Conservation (phyloP, 2,113 vertebrate genomes). For the Pogonocichla stellata region DNA sequence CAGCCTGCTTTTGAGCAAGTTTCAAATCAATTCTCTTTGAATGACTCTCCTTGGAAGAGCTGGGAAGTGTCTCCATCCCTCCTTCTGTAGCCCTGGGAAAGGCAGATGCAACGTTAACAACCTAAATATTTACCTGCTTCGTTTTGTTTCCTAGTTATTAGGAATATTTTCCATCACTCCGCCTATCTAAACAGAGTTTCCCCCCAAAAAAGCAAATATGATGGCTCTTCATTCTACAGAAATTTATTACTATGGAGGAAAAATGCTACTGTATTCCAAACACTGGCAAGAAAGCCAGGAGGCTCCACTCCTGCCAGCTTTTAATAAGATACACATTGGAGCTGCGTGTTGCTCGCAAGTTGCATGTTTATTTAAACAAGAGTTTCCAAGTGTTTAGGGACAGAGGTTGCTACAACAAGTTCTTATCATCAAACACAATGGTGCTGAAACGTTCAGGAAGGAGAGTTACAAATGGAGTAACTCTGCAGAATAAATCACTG, state of each 20-base stretch:
- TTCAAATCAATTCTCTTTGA: neutral
- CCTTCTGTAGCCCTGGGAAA: neutral
- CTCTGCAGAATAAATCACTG: constrained; percentile 63
- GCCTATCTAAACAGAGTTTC: neutral
- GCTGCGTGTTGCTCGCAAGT: neutral
- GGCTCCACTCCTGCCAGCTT: constrained; percentile 60
- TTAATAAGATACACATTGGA: constrained; percentile 80
- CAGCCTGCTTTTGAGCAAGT: neutral
- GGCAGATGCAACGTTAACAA: neutral
- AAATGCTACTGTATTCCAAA: constrained; percentile 72
- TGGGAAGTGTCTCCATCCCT: neutral
- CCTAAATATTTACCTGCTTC: constrained; percentile 42
- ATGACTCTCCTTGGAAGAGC: neutral
- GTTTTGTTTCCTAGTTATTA: neutral
- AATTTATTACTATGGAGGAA: constrained; percentile 45
- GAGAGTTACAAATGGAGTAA: constrained; percentile 52
- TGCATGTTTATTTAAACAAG: constrained; percentile 70
- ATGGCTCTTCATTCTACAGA: neutral
- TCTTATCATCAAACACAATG: constrained; percentile 70
- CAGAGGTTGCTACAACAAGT: constrained; percentile 77
- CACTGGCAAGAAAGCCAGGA: constrained; percentile 24
- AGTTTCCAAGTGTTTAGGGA: constrained; percentile 68
- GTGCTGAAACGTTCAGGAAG: constrained; percentile 64
- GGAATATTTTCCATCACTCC: constrained; percentile 23
- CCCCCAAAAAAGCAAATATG: neutral